phyloP scores from a whole-genome alignment of 2,113 vertebrate genomes.

The Gallinago media region DNA sequence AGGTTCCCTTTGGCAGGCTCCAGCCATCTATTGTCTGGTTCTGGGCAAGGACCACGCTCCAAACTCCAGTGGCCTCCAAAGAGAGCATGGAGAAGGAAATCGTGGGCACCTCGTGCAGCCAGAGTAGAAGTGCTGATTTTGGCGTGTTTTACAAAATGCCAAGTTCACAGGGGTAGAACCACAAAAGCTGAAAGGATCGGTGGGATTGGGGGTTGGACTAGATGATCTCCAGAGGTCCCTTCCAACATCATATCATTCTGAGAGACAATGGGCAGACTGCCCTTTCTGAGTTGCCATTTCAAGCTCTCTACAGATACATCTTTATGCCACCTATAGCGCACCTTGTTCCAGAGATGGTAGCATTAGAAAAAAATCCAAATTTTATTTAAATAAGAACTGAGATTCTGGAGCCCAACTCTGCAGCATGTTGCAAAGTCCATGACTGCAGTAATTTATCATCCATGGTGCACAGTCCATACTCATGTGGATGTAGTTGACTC shows the following conservation, averaged over 20 bases:
- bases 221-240: too few relatives aligned
- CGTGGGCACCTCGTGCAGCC: not conserved
- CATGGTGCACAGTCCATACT: not conserved
- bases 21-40: conserved; percentile 51
- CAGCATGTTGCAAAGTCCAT: not conserved
- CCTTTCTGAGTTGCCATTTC: not conserved
- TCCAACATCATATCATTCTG: too few relatives aligned
- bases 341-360: not conserved
- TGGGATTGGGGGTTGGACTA: too few relatives aligned
- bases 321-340: not conserved
- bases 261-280: not conserved
- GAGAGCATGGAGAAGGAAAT: not conserved
- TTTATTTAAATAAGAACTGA: conserved; percentile 67
- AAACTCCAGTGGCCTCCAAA: not conserved
- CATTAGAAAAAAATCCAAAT: not conserved
- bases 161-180: not conserved
- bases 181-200: not conserved
- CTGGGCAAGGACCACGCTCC: not conserved
- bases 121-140: not conserved
- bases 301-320: not conserved
- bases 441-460: not conserved
- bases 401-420: not conserved
- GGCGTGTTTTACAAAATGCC: not conserved
- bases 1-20: conserved; percentile 42
- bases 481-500: not conserved